Evolutionary conservation across 2,888 invertebrate species (phyloP), one percentile per base, ranked within the genome.

Genomic region (Dolomedes plantarius): DNA sequence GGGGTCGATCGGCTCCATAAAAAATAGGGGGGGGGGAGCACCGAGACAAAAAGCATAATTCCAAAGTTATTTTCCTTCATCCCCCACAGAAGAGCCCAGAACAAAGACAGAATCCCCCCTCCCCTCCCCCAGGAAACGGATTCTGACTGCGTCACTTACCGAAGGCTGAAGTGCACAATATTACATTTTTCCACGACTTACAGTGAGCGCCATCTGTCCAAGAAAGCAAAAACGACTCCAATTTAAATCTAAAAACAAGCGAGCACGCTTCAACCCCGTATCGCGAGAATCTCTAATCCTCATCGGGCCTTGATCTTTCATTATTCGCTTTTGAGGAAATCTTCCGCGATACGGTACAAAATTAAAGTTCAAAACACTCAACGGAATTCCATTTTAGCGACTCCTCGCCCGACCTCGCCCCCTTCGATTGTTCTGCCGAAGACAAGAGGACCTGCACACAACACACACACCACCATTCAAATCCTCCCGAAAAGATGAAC

Each of bases 281-380:
- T 56, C 19, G 23, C 23, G 3, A 46, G 46, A 16, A 56, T 56
- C 41, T 46, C 16, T 56, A 56, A 56, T 16, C 36, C 23, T 11
- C 56, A 56, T 2, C 16, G 9, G 1, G 16, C 5, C 23, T 56
- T 23, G 56, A 16, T 56, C 23, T 1, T 46, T 46, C 13, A 46
- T 46, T 13, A 6, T 23, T 5, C 2, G 23, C 2, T 56, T 56
- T 56, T 23, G 3, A 56, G 3, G 56, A 23, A 56, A 56, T 3
- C 56, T 56, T n/a, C 23, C 23, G 23, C 56, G 1, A 23, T 11
- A 11, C 56, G 6, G 16, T 46, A 46, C 46, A 16, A 46, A 36
- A 46, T 46, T 46, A n/a, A 56, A 56, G 56, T 56, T 56, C 56
- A 56, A 56, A 56, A 56, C 56, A 23, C 56, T 56, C 56, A 56